A percentile compares a stretch with the other conserved stretches of the same genome.
Conservation (phyloP, 2,888 invertebrate species). For the Yponomeuta cagnagella region DNA sequence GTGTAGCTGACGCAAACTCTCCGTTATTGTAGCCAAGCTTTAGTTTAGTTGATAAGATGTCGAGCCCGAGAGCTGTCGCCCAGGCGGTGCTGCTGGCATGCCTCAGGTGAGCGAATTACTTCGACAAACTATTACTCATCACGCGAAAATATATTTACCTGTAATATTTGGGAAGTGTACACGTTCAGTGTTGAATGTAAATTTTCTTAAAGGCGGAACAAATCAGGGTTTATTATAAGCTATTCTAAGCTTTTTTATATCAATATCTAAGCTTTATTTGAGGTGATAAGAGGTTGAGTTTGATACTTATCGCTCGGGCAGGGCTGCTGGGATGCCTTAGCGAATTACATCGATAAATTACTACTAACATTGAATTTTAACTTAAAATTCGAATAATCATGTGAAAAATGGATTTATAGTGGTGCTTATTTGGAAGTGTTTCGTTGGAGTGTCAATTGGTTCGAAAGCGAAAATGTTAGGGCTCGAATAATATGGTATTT, state of each 20-base stretch:
- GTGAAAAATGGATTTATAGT: neutral
- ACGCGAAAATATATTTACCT: too few relatives aligned
- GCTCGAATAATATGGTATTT: too few relatives aligned
- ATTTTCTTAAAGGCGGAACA: too few relatives aligned
- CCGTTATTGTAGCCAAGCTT: conserved; percentile 1
- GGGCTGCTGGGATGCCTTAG: conserved; percentile 51
- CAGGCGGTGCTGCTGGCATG: conserved; percentile 49
- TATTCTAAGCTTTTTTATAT: too few relatives aligned
- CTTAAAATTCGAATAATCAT: neutral
- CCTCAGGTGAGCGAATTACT: conserved; percentile 45
- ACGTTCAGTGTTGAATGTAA: too few relatives aligned
- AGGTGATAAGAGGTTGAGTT: conserved; percentile 65
- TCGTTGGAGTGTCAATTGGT: too few relatives aligned
- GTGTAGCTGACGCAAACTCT: neutral
- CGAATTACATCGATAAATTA: neutral
- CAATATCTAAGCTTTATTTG: conserved; percentile 29
- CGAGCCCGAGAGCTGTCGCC: conserved; percentile 64
- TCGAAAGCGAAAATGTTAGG: too few relatives aligned
- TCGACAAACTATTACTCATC: neutral
- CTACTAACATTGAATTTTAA: too few relatives aligned
- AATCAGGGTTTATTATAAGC: too few relatives aligned
- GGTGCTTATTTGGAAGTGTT: too few relatives aligned
- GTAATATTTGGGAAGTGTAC: too few relatives aligned
- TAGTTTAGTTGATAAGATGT: conserved; percentile 62
- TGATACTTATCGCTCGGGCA: conserved; percentile 60